Percentiles rank a stretch among this genome's conserved stretches.
Evolutionary conservation across 2,113 vertebrate species (phyloP).

Genomic region (Ramphastos sulfuratus): DNA sequence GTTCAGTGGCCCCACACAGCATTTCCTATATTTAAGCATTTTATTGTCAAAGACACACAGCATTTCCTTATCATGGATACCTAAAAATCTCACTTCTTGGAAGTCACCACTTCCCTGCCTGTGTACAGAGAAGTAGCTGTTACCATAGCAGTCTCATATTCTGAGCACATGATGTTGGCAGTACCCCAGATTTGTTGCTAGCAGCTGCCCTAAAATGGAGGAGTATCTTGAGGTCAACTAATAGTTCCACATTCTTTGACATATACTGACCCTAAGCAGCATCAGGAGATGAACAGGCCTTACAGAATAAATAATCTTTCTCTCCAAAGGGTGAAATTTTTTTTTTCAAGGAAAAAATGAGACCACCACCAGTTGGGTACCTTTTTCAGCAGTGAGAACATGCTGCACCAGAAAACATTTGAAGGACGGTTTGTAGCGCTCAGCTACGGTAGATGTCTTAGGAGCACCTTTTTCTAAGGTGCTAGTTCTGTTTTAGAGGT

Average conservation of each 20-base stretch:
- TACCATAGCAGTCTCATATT: neutral
- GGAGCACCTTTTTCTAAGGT: neutral
- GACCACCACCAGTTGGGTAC: neutral
- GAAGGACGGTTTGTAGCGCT: neutral
- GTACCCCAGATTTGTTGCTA: neutral
- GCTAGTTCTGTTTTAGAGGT: neutral
- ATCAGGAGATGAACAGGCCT: neutral
- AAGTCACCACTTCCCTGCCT: neutral
- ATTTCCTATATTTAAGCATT: conserved; percentile 32
- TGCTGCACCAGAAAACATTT: neutral
- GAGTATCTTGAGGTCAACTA: neutral
- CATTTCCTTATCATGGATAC: neutral
- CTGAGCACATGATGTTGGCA: neutral
- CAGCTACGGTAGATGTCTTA: neutral
- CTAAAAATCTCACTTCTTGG: neutral
- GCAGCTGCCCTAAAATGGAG: neutral
- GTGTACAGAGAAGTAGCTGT: neutral
- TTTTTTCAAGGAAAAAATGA: neutral
- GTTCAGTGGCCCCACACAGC: neutral
- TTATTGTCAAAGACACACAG: conserved; percentile 8
- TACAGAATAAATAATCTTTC: neutral
- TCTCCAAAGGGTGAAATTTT: neutral
- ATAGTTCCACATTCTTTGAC: neutral
- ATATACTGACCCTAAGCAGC: neutral
- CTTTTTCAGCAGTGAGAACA: neutral